Evolutionary conservation across 2,797 vertebrate genomes (phyloP).

Genomic region (Staurois parvus): DNA sequence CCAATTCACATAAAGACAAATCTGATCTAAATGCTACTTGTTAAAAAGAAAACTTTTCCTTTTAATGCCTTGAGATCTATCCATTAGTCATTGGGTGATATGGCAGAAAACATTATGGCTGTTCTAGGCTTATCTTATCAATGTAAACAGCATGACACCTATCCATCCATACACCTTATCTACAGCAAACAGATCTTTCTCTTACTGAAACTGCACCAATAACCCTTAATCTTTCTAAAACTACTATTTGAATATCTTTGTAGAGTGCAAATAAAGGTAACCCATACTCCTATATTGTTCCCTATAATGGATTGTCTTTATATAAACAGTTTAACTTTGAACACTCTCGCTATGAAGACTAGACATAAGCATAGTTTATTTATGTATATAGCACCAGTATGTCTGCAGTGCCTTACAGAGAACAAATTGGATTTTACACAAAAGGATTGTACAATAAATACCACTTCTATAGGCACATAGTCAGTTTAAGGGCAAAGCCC

Average conservation of each 20-base stretch:
- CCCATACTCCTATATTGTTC: too few species aligned
- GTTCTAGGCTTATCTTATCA: conserved; percentile 38
- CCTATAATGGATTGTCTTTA: too few species aligned
- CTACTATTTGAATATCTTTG: conserved; percentile 17
- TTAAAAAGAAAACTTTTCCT: neutral
- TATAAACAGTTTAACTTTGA: too few species aligned
- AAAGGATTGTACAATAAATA: too few species aligned
- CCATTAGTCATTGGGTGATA: conserved; percentile 39
- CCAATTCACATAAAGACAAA: neutral
- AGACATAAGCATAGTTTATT: too few species aligned
- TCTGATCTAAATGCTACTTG: conserved; percentile 7
- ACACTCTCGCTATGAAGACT: too few species aligned
- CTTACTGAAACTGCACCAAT: conserved; percentile 34
- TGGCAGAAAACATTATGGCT: conserved; percentile 16
- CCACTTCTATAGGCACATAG: too few species aligned
- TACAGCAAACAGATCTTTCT: conserved; percentile 17
- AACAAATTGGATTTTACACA: too few species aligned
- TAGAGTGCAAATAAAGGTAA: neutral
- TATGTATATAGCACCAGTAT: too few species aligned
- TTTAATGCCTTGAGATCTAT: neutral
- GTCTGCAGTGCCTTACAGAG: too few species aligned
- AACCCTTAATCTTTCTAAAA: conserved; percentile 40
- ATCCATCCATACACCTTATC: conserved; percentile 47
- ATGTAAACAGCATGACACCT: conserved; percentile 46
- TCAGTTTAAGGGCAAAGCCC: too few species aligned